Evolutionary conservation across 30 jellyfish, hydroid and myxozoan genomes (phyloP).

Genomic region (Cassiopea andromeda): DNA sequence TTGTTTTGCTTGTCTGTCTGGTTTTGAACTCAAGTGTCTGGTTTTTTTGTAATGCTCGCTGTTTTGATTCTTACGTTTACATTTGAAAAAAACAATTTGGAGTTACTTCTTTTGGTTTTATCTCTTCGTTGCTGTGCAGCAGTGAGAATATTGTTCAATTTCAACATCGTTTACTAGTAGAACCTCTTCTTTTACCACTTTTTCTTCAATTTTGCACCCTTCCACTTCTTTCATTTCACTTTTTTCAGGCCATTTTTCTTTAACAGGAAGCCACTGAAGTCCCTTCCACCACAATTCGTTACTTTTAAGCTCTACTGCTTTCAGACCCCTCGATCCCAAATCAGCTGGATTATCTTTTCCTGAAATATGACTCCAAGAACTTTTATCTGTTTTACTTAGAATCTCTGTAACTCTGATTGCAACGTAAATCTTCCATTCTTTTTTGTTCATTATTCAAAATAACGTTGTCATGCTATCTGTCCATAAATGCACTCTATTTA

Average conservation of each 20-base stretch:
- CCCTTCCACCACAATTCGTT: conserved; percentile 63
- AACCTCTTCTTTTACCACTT: not conserved
- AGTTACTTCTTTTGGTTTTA: not conserved
- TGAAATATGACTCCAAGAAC: conserved; percentile 42
- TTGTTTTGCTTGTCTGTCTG: too few species aligned
- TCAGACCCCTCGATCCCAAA: conserved; percentile 53
- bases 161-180: not conserved
- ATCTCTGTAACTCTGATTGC: conserved; percentile 41
- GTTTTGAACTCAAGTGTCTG: too few species aligned
- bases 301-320: conserved; percentile 7
- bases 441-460: conserved; percentile 24
- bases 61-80: too few species aligned
- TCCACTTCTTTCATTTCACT: not conserved
- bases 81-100: too few species aligned
- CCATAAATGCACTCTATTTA: conserved; percentile 28
- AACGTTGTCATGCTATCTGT: conserved; percentile 51
- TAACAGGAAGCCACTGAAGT: conserved; percentile 26
- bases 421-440: conserved; percentile 50
- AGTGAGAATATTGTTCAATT: not conserved
- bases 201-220: not conserved
- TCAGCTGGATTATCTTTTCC: conserved; percentile 62
- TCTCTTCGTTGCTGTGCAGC: not conserved
- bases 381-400: not conserved
- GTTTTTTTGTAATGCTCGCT: too few species aligned
- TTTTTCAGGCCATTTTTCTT: not conserved